Evolutionary conservation across 2,888 invertebrate genomes (phyloP).

Genomic region (Tiliacea citrago): DNA sequence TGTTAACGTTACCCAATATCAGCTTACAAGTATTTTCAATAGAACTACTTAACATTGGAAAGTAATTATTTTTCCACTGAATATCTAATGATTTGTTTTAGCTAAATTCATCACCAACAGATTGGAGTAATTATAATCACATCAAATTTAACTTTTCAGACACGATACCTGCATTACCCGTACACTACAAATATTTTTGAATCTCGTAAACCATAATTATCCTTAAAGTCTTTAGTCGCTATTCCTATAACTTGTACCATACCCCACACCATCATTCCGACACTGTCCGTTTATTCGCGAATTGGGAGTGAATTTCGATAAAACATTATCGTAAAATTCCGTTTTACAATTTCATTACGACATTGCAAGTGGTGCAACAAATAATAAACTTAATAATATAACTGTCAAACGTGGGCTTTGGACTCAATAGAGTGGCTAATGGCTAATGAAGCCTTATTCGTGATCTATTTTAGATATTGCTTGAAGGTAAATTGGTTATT

Average conservation of each 20-base stretch:
- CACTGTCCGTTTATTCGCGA: constrained; percentile 62
- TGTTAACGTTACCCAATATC: background rate
- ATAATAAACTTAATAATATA: constrained; percentile 37
- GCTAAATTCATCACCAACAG: too few relatives aligned
- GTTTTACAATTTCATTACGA: constrained; percentile 79
- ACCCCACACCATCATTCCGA: constrained; percentile 51
- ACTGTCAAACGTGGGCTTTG: constrained; percentile 45
- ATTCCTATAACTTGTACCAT: constrained; percentile 44
- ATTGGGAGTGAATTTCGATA: constrained; percentile 70
- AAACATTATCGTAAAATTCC: constrained; percentile 73
- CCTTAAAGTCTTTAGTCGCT: background rate
- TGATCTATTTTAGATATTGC: constrained; percentile 13
- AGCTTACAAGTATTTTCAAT: background rate
- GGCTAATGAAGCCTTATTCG: constrained; percentile 25
- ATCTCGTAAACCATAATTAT: too few relatives aligned
- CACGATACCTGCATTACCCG: too few relatives aligned
- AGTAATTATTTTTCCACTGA: background rate
- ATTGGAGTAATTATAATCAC: too few relatives aligned
- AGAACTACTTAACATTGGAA: background rate
- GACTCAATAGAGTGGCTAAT: constrained; percentile 17
- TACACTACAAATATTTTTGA: too few relatives aligned
- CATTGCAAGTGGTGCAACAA: constrained; percentile 55
- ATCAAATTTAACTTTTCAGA: too few relatives aligned
- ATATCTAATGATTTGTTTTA: too few relatives aligned
- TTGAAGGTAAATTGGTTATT: background rate